Base-by-base conservation (phyloP, 2,113 vertebrate genomes). In the Platanista minor region DNA sequence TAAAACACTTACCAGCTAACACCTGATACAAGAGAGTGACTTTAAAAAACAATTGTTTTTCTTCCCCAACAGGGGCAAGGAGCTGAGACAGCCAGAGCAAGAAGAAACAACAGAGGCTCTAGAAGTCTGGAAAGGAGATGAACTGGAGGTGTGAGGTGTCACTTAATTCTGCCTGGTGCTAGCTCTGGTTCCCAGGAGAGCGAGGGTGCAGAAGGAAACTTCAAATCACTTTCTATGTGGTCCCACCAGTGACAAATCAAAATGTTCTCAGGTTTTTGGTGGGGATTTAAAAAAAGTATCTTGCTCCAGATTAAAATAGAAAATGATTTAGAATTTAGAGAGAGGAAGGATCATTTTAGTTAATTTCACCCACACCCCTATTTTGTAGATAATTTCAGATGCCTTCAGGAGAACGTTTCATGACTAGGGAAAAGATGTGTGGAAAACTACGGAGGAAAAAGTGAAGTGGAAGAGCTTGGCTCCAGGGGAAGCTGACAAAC, bases 261-360 rank as follows among this genome's bases (percentile, higher is more conserved):
- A 93, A 52, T 52, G 43, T 81, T 33, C 25, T 94, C 49, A 74
- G 33, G 21, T 9, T 80, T 61, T 27, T 4, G 1, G 15, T 20
- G 29, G 59, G 41, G 29, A n/a, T 66, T 88, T 20, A 57, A 90
- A 74, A 27, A 54, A 57, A 46, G 52, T 31, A 80, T 67, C 49
- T 31, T 90, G 46, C 71, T 90, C 90, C 39, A 91, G 29, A 85
- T 61, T 31, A 91, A 96, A 94, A 23, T 52, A 80, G 18, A 92
- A 95, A 95, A 66, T 41, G 3, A 59, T 17, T 80, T 75, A n/a
- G 39, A 93, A 66, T 84, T 89, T 31, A 92, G 18, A 72, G 18
- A 72, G 10, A 36, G 36, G 27, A 49, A 82, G 46, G 39, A 71
- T 8, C n/a, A 71, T 23, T 81, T 89, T 54, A 75, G 43, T 71